Base-by-base conservation (phyloP, 2,888 invertebrate genomes). In the Melieria crassipennis region DNA sequence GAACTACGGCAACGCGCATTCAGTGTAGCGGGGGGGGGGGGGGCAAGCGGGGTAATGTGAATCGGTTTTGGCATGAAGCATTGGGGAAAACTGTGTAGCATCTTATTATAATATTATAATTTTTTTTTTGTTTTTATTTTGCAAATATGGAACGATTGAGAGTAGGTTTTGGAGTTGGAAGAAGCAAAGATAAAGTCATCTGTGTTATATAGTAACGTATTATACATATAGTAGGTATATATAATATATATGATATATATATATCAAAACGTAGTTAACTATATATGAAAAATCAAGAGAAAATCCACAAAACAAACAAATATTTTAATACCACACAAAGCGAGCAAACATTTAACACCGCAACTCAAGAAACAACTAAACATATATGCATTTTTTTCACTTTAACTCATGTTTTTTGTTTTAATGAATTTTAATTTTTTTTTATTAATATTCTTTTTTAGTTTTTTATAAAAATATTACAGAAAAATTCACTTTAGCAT, bases 111-210 rank as follows among this genome's bases (percentile, higher is more conserved):
- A 30, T 30, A 30, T 30, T 30, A 30, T 30, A 3, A 3, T 30
- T 30, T 30, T 30, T 16, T 16, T 30, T 30, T 30, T 30, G 30
- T 30, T 30, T 30, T 30, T 30, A 2, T 30, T 30, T 30, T 30
- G 30, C 30, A 30, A 30, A 30, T 30, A 30, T 30, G 30, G 30
- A 30, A 30, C 30, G 30, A 30, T 30, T 30, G 30, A 30, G 30
- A 30, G 30, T 30, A 30, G 30, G 30, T 30, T 30, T 30, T 30
- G 30, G 56, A 69, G 63, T 63, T 56, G 62, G n/a, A 69, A 62
- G 62, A 61, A 69, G 11, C 11, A 69, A 62, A 72, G 81, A 86
- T 83, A 86, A 86, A 86, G 86, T 85, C 85, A 86, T 85, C 86
- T 86, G 87, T 86, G 86, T 86, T 86, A 86, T 80, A 82, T 79